phyloP scores from a whole-genome alignment of 2,888 invertebrate species.

The Cephus spinipes region DNA sequence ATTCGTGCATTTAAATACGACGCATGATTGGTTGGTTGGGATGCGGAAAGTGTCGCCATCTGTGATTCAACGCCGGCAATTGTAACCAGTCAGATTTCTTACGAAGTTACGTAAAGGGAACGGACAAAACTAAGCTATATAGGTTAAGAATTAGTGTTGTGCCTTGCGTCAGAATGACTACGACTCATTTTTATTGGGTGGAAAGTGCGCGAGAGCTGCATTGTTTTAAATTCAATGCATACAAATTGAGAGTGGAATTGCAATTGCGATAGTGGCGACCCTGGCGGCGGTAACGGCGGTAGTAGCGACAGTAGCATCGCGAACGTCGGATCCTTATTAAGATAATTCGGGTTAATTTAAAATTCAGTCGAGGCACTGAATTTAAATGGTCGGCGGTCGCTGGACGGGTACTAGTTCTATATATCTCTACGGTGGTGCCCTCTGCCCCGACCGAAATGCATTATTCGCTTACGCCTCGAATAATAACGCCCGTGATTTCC shows the following conservation, averaged over 20 bases:
- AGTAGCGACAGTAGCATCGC: slow-evolving; percentile 23
- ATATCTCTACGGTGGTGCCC: slow-evolving; percentile 13
- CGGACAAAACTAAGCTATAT: no score
- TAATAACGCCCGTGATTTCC: slow-evolving; percentile 30
- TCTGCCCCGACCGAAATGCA: slow-evolving; percentile 27
- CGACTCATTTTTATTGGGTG: slow-evolving; percentile 4
- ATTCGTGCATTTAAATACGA: no score
- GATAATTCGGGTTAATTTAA: slow-evolving; percentile 54
- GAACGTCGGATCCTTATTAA: slow-evolving; percentile 51
- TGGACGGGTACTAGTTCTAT: slow-evolving; percentile 4
- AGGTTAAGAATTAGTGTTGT: no score
- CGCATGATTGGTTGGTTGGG: no score
- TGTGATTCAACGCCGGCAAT: no score
- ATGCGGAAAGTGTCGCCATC: no score
- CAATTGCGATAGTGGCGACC: slow-evolving; percentile 26
- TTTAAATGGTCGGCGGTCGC: slow-evolving; percentile 40
- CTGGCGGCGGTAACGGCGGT: background rate
- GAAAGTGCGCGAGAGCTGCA: slow-evolving; percentile 21
- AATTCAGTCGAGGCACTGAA: slow-evolving; percentile 51
- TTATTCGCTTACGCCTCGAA: slow-evolving; percentile 33
- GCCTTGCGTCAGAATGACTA: no score
- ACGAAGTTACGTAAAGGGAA: no score
- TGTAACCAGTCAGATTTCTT: no score
- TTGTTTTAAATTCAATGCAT: slow-evolving; percentile 56
- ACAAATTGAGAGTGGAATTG: slow-evolving; percentile 43